Base-by-base conservation (phyloP, 2,888 invertebrate genomes). In the Teleiodes luculella region DNA sequence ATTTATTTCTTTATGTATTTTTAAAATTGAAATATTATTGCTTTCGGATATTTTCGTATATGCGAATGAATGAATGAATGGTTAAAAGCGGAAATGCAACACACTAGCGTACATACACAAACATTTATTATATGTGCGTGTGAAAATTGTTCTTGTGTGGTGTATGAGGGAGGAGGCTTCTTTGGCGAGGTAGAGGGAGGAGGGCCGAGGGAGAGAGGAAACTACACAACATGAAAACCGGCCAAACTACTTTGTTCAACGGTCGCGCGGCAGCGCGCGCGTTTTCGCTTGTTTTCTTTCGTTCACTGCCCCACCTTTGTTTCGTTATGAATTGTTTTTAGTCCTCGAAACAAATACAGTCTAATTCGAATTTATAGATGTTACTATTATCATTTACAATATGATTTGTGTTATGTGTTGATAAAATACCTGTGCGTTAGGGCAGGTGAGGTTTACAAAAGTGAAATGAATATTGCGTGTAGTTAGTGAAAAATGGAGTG, bases 201-300 rank as follows among this genome's bases (percentile, higher is more conserved):
- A 73, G 76, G 70, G 79, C 69, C 76, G 75, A 74, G 71, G 65
- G 57, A 67, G 64, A 71, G 72, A 68, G 70, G 70, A 69, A 74
- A 74, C 63, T 67, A 69, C 59, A 72, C 70, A 65, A 82, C 3
- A 41, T 6, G 43, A 43, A 33, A 89, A 88, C 89, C 85, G 85
- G 87, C 82, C 83, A 80, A 86, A 87, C 88, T 72, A 80, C 87
- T 86, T 80, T 80, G 78, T 79, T 71, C 86, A 88, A 88, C 89
- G 88, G 89, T 85, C 84, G 87, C 74, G 76, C 79, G 65, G 74
- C 63, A 68, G 76, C 78, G 86, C 83, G 86, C 83, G 83, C 70
- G 76, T 79, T 80, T 84, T 81, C 75, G 76, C 77, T 82, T 80
- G 72, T 78, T 83, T 81, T 82, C 72, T 72, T 73, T 76, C 68